phyloP scores from a whole-genome alignment of 2,888 invertebrate species.

The Netelia melanura region DNA sequence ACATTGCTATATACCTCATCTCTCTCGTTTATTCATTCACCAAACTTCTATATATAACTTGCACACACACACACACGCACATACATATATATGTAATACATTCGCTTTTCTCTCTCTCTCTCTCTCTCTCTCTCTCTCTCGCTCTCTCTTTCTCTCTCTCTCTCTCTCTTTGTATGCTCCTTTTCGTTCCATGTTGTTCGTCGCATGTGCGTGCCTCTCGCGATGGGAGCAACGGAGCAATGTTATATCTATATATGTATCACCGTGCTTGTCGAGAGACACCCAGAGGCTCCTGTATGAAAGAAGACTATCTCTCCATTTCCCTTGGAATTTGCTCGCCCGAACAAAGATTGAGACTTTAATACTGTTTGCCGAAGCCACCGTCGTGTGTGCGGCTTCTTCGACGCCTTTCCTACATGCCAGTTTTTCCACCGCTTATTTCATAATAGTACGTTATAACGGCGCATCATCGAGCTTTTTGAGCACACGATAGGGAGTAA shows the following conservation, averaged over 20 bases:
- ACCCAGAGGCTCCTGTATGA: slow-evolving; percentile 25
- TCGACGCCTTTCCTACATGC: slow-evolving; percentile 54
- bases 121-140: slow-evolving; percentile 22
- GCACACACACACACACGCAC: no score
- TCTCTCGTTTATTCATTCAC: slow-evolving; percentile 55
- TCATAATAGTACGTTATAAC: not conserved
- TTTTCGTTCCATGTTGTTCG: slow-evolving; percentile 21
- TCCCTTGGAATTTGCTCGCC: slow-evolving; percentile 74
- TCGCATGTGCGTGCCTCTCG: slow-evolving; percentile 23
- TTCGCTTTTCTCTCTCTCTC: slow-evolving; percentile 22
- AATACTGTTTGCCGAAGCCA: slow-evolving; percentile 77
- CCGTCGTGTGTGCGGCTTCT: slow-evolving; percentile 38
- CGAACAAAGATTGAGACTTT: slow-evolving; percentile 80
- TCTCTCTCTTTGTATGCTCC: no score
- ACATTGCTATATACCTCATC: slow-evolving; percentile 33
- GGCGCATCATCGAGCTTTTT: not conserved
- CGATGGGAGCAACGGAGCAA: slow-evolving; percentile 42
- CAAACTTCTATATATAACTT: slow-evolving; percentile 39
- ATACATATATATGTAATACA: slow-evolving; percentile 11
- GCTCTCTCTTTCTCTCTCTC: slow-evolving; percentile 4
- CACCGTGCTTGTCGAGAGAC: slow-evolving; percentile 36
- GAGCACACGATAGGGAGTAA: not conserved
- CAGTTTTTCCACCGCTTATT: slow-evolving; percentile 15
- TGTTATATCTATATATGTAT: slow-evolving; percentile 1
- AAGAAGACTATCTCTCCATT: slow-evolving; percentile 51